Conservation (phyloP, 2,113 vertebrate species). For the Psophia crepitans region DNA sequence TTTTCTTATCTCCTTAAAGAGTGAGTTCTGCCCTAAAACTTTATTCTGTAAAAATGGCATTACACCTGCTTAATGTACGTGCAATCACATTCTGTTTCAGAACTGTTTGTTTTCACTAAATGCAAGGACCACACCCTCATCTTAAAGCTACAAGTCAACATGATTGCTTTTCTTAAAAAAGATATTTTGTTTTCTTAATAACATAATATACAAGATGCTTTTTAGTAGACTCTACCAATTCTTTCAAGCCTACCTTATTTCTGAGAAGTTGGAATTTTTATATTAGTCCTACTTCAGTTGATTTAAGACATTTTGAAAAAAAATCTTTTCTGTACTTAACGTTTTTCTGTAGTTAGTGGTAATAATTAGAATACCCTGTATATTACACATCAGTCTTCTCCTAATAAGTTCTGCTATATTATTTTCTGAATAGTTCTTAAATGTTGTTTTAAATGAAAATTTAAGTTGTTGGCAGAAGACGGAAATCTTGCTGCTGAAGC, state of each 20-base stretch:
- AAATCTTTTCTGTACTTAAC: neutral
- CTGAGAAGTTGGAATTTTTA: neutral
- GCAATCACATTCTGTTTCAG: neutral
- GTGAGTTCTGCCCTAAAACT: neutral
- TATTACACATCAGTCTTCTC: neutral
- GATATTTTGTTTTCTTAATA: neutral
- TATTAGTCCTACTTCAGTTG: neutral
- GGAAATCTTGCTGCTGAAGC: neutral
- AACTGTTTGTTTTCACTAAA: neutral
- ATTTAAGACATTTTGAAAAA: neutral
- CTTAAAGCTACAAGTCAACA: neutral
- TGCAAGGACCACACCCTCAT: neutral
- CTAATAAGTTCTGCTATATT: constrained; percentile 32
- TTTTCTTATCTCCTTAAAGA: neutral
- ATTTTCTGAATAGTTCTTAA: neutral
- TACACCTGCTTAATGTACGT: neutral
- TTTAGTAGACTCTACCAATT: neutral
- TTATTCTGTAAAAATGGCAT: neutral
- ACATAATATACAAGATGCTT: neutral
- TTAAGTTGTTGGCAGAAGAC: neutral
- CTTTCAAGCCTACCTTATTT: neutral
- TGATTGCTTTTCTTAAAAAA: neutral
- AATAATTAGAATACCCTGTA: neutral
- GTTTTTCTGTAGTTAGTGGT: neutral
- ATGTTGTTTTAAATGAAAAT: constrained; percentile 19